phyloP scores from a whole-genome alignment of 2,888 invertebrate genomes.

The Prostheceraeus crozeri region DNA sequence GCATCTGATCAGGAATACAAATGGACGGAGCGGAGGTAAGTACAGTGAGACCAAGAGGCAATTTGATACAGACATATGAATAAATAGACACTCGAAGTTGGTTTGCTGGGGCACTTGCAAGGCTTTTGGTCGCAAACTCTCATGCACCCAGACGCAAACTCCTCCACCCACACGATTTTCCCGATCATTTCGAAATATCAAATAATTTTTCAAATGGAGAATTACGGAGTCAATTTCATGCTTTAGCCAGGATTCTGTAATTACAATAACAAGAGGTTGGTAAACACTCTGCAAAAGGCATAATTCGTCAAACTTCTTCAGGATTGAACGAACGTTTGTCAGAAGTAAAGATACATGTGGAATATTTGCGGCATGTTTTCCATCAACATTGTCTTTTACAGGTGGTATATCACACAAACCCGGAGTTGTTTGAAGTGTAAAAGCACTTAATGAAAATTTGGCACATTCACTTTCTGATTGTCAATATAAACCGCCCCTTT shows the following conservation, averaged over 20 bases:
- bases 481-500: no score
- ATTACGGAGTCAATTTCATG: slow-evolving; percentile 24
- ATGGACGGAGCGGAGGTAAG: slow-evolving; percentile 4
- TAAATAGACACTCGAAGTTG: slow-evolving; percentile 7
- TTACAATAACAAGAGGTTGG: background rate
- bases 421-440: no score
- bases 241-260: no score
- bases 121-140: background rate
- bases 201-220: slow-evolving; percentile 11
- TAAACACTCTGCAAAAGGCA: background rate
- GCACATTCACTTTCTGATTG: no score
- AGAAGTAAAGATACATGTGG: no score
- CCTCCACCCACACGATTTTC: slow-evolving; percentile 23
- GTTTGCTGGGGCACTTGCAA: slow-evolving; percentile 6
- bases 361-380: no score
- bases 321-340: no score
- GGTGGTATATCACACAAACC: no score
- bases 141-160: slow-evolving; percentile 20
- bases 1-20: slow-evolving; percentile 5
- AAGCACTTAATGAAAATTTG: no score
- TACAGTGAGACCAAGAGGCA: slow-evolving; percentile 8
- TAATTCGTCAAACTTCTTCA: no score
- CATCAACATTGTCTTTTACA: no score
- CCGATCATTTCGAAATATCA: slow-evolving; percentile 16
- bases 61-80: slow-evolving; percentile 9